phyloP scores from a whole-genome alignment of 2,797 vertebrate species.

The Manis pentadactyla region DNA sequence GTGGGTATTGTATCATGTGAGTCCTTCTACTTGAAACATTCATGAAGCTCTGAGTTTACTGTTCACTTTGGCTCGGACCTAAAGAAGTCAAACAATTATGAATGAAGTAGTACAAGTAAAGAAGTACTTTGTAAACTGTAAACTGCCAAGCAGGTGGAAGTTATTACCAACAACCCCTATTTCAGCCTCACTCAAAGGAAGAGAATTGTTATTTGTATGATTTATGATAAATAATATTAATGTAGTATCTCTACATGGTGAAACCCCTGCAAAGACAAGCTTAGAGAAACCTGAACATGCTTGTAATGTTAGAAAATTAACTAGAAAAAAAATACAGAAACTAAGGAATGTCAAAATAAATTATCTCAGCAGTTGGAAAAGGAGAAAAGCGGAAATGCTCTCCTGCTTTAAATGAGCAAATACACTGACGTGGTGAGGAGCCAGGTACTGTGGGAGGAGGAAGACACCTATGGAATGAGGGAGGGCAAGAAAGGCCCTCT shows the following conservation, averaged over 20 bases:
- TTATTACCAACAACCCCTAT: constrained; percentile 51
- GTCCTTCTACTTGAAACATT: not conserved
- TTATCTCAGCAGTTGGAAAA: constrained; percentile 7
- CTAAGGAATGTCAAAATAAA: constrained; percentile 30
- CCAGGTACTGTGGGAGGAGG: not conserved
- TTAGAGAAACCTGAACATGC: not conserved
- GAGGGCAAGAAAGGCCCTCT: not conserved
- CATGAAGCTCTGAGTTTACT: not conserved
- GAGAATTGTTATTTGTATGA: not conserved
- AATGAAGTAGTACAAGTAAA: not conserved
- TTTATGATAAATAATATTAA: constrained; percentile 63
- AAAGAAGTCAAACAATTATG: constrained; percentile 31
- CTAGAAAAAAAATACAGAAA: constrained; percentile 29
- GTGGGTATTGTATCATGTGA: constrained; percentile 1
- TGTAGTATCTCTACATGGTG: not conserved
- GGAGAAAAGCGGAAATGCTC: not conserved
- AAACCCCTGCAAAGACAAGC: constrained; percentile 16
- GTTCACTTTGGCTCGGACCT: constrained; percentile 37
- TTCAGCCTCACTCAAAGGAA: not conserved
- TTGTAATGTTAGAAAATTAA: constrained; percentile 44
- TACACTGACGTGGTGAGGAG: not conserved
- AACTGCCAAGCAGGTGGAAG: constrained; percentile 60
- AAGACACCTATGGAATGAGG: not conserved
- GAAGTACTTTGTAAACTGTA: constrained; percentile 8
- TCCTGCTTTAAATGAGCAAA: not conserved